Percentiles rank a stretch among this genome's conserved stretches.
phyloP scores from a whole-genome alignment of 2,113 vertebrate species.

The Bettongia penicillata region DNA sequence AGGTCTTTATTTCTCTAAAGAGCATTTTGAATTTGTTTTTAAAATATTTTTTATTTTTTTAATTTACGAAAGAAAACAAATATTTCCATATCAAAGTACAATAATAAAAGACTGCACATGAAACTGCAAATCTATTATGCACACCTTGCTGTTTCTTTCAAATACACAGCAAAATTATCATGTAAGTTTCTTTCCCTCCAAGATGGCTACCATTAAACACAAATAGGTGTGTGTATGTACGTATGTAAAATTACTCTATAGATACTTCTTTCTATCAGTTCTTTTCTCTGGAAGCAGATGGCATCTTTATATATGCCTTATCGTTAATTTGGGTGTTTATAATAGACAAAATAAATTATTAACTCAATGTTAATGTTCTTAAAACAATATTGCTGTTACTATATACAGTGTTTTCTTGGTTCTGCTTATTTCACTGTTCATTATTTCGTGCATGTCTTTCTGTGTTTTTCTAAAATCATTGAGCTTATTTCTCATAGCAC shows the following conservation, averaged over 20 bases:
- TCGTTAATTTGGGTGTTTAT: neutral
- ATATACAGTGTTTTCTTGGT: neutral
- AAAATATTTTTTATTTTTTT: too few relatives aligned
- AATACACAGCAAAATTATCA: too few relatives aligned
- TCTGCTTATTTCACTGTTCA: neutral
- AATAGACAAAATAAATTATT: neutral
- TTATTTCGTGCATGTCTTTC: neutral
- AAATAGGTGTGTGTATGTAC: too few relatives aligned
- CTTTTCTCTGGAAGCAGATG: neutral
- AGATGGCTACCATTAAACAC: too few relatives aligned
- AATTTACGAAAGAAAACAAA: too few relatives aligned
- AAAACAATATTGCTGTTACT: neutral
- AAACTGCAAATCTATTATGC: too few relatives aligned
- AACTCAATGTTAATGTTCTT: neutral
- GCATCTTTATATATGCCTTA: neutral
- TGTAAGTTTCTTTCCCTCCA: too few relatives aligned
- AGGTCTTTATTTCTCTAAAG: neutral
- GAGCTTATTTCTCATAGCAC: neutral
- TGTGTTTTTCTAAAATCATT: neutral
- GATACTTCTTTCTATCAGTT: neutral
- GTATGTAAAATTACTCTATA: neutral
- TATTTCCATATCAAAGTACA: too few relatives aligned
- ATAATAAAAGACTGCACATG: too few relatives aligned
- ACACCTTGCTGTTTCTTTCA: too few relatives aligned
- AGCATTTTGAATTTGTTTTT: too few relatives aligned